Evolutionary conservation across 2,888 invertebrate species (phyloP), one percentile per base, ranked within the genome.

Genomic region (Rambutsinella grinnellia): DNA sequence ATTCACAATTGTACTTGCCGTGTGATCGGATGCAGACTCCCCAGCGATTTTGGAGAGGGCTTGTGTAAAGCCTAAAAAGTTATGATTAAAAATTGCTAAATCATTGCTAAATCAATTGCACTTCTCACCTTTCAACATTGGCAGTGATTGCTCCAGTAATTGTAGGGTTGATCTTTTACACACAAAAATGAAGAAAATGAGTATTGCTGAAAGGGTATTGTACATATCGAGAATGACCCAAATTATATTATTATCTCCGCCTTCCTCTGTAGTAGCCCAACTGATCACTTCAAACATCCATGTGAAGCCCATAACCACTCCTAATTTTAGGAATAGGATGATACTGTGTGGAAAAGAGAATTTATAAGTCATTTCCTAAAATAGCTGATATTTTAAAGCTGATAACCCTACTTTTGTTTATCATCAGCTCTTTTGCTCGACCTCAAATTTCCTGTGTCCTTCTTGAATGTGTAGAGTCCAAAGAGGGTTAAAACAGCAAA

Each of bases 211-310:
- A 10, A 76, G 19, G 13, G 63, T 44, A 53, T 76, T 76, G 23
- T 76, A 76, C 53, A 68, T 13, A 19, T 76, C 75, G 8, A 76
- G 13, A 3, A 76, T 56, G 5, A 76, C 54, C 76, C 76, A 76
- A 0, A 44, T 44, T 2, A 70, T 5, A 10, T 61, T 19, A 44
- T 61, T 56, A 0, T 28, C 61, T 8, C 44, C 36, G 13, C 19
- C 70, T n/a, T 76, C 70, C 15, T 66, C 60, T 2, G 65, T 76
- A 1, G 56, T 60, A 8, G 66, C 70, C 76, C 76, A 76, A 27
- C 76, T 70, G 15, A 76, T 66, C 26, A 70, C 70, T 56, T 76
- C 75, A 24, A 76, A 68, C 0, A 63, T 23, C 75, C 68, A 76
- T 10, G 47, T 51, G 2, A 76, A 26, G 1, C 75, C 75, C 75